A percentile compares a stretch with the other conserved stretches of the same genome.
Evolutionary conservation across 2,888 invertebrate genomes (phyloP).

Genomic region (Agonopterix alstromeriana): DNA sequence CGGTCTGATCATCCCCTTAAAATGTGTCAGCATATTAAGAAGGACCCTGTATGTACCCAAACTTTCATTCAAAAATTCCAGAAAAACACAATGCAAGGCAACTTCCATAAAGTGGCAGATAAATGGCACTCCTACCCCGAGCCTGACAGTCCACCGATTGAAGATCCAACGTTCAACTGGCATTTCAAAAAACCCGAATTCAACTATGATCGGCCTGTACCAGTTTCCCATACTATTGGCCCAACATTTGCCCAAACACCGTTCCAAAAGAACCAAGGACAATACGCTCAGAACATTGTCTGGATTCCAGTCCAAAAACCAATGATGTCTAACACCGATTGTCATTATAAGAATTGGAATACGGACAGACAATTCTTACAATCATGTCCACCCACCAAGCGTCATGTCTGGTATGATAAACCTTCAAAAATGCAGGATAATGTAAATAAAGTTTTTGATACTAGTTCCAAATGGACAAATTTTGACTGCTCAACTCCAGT

Average conservation of each 20-base stretch:
- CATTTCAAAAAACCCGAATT: background rate
- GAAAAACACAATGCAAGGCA: conserved; percentile 14
- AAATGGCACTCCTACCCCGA: conserved; percentile 29
- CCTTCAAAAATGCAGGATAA: too few species aligned
- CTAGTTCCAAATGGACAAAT: too few species aligned
- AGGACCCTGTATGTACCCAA: too few species aligned
- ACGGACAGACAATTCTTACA: too few species aligned
- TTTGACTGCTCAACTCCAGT: too few species aligned
- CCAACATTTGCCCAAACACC: conserved; percentile 26
- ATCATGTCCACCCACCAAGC: too few species aligned
- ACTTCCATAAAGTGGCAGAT: conserved; percentile 16
- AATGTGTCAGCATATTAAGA: too few species aligned
- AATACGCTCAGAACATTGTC: conserved; percentile 1
- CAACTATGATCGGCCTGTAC: background rate
- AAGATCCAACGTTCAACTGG: conserved; percentile 1
- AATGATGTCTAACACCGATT: background rate
- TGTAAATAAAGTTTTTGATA: too few species aligned
- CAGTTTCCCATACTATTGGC: background rate
- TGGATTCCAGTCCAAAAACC: background rate
- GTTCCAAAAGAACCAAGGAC: conserved; percentile 24
- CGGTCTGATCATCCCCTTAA: too few species aligned
- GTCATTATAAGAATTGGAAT: too few species aligned
- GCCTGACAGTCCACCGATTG: conserved; percentile 25
- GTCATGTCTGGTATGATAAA: too few species aligned
- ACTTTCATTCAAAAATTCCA: conserved; percentile 13